Conservation (phyloP, 2,113 vertebrate genomes). For the Ploceus nigricollis region DNA sequence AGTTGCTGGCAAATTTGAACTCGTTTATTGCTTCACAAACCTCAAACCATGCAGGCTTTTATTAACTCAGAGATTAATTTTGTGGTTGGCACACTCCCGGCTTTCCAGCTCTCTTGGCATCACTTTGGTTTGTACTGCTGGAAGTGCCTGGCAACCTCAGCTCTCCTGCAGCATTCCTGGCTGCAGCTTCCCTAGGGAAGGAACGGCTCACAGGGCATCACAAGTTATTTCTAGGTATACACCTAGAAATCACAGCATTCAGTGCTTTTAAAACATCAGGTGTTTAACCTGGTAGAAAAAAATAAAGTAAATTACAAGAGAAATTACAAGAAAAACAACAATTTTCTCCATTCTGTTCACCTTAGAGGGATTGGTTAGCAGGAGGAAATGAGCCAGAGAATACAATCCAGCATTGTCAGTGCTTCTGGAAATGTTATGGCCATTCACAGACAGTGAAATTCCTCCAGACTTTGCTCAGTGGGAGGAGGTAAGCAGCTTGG, state of each 20-base stretch:
- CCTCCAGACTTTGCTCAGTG: neutral
- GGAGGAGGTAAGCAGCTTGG: neutral
- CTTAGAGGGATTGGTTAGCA: neutral
- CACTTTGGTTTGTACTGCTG: neutral
- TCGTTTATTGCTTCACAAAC: constrained; percentile 49
- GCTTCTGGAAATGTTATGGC: neutral
- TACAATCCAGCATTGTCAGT: neutral
- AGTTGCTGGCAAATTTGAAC: constrained; percentile 12
- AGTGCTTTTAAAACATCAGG: neutral
- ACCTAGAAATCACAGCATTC: neutral
- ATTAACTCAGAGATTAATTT: constrained; percentile 47
- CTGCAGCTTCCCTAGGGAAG: neutral
- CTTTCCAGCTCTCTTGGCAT: constrained; percentile 9
- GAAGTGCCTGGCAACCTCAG: neutral
- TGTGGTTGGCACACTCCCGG: constrained; percentile 15
- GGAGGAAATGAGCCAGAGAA: neutral
- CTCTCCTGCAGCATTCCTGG: neutral
- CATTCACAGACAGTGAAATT: neutral
- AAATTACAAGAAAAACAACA: neutral
- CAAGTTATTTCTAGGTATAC: neutral
- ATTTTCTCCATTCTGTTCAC: neutral
- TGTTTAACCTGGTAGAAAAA: neutral
- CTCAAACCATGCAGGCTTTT: constrained; percentile 27
- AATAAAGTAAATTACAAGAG: neutral
- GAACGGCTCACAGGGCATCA: neutral